Evolutionary conservation across 2,888 invertebrate genomes (phyloP), one percentile per base, ranked within the genome.

Genomic region (Aleiodes alternator): DNA sequence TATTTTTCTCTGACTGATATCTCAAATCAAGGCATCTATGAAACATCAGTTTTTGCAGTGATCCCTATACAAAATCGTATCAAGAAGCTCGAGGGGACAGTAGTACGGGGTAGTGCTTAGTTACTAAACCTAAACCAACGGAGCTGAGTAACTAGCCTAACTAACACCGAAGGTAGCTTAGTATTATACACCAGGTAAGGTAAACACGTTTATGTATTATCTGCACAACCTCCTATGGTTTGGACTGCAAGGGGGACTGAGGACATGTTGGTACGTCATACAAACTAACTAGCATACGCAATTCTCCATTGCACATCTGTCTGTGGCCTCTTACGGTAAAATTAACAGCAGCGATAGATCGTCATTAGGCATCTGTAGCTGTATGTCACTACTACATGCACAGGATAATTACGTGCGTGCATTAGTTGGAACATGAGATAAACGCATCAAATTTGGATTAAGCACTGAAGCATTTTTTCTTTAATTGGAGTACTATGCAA

Each of bases 301-400:
- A 48, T 48, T 8, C 68, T 23, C 4, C 68, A n/a, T 11, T 7
- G 11, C 68, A 23, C 31, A 9, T 12, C 34, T 51, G 16, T n/a
- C 16, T 14, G 23, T 16, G 7, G 48, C 16, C 66, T 29, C 66
- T 51, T 51, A n/a, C 59, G 61, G 73, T 53, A 69, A 78, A 79
- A 78, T 73, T 73, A 76, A 57, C 74, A 64, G 59, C 57, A 59
- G 66, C 73, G 76, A 76, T 76, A 75, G 69, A 75, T 78, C 70
- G 78, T 76, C 78, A 75, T 78, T 76, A 76, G 69, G 53, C 68
- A 56, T 34, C 64, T 57, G 31, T 51, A 12, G 29, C 16, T 23
- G 70, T n/a, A 50, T 29, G 53, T 77, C 76, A 76, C 77, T 23
- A 23, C 1, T 76, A 71, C 23, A 64, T 64, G 48, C 29, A 38